Conservation (phyloP, 1,140 invertebrate genomes). For the Heliconius hewitsoni region DNA sequence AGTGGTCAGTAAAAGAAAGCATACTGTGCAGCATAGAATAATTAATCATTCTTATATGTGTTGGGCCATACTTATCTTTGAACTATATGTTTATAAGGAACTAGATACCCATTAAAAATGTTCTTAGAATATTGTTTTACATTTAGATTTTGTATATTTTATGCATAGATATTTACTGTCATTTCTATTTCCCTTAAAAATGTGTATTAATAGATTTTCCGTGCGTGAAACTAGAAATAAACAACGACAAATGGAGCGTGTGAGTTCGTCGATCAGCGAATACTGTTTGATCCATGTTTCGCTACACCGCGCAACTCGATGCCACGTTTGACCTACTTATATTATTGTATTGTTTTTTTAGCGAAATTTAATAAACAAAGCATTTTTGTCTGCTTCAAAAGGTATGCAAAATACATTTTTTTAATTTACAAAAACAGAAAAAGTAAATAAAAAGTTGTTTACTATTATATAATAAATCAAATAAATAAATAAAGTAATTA, state of each 20-base stretch:
- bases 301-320: slow-evolving; percentile 58
- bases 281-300: slow-evolving; percentile 61
- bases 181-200: neutral
- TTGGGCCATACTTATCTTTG: neutral
- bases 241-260: slow-evolving; percentile 72
- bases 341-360: slow-evolving; percentile 55
- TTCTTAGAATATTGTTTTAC: neutral
- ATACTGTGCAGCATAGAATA: slow-evolving; percentile 28
- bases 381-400: neutral
- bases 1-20: slow-evolving; percentile 38
- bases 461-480: neutral
- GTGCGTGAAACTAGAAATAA: slow-evolving; percentile 58
- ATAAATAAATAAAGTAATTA: neutral
- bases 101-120: too few species aligned
- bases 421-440: neutral
- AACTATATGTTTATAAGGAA: too few species aligned
- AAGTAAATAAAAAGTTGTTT: neutral
- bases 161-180: neutral
- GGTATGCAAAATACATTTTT: neutral
- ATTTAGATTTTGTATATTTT: too few species aligned
- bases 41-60: slow-evolving; percentile 23
- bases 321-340: slow-evolving; percentile 74
- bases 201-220: slow-evolving; percentile 40
- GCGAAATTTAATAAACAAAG: slow-evolving; percentile 48
- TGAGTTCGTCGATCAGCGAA: slow-evolving; percentile 65